These are phyloP conservation scores for Gymnopithys bicolor DNA, from an alignment of 2,797 vertebrate species.

Conservation along the genomic window DNA sequence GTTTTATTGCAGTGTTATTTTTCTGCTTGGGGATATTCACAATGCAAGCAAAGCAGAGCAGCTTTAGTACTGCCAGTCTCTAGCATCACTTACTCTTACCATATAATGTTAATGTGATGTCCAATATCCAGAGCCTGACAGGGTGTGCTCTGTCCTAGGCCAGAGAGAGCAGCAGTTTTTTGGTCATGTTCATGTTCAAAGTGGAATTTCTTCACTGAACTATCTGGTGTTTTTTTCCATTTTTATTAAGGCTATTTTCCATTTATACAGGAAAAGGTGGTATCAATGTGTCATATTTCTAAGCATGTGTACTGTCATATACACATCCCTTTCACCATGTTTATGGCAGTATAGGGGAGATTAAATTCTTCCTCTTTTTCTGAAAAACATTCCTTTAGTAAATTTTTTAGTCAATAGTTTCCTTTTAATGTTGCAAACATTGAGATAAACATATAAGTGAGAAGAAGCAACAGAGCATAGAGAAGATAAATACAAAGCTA, in stretches of 20 bases:
- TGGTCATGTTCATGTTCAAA: not conserved
- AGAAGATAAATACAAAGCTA: not conserved
- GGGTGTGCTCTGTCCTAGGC: not conserved
- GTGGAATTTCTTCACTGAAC: not conserved
- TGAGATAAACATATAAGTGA: not conserved
- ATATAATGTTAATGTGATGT: not conserved
- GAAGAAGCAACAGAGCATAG: not conserved
- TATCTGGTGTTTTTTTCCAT: not conserved
- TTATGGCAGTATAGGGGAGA: not conserved
- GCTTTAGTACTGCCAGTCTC: not conserved
- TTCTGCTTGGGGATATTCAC: not conserved
- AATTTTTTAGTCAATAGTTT: not conserved
- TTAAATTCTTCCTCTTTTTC: not conserved
- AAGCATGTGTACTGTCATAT: not conserved
- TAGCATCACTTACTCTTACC: not conserved
- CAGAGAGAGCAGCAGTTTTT: not conserved
- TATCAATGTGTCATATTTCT: not conserved
- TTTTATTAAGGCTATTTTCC: not conserved
- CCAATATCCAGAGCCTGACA: not conserved
- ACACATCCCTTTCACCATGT: not conserved
- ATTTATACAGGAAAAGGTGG: not conserved
- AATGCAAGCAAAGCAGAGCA: not conserved
- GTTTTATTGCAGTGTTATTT: not conserved
- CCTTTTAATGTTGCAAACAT: not conserved
- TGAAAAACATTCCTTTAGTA: not conserved